Evolutionary conservation across 1,140 invertebrate species (phyloP).

Genomic region (Neodiprion fabricii): DNA sequence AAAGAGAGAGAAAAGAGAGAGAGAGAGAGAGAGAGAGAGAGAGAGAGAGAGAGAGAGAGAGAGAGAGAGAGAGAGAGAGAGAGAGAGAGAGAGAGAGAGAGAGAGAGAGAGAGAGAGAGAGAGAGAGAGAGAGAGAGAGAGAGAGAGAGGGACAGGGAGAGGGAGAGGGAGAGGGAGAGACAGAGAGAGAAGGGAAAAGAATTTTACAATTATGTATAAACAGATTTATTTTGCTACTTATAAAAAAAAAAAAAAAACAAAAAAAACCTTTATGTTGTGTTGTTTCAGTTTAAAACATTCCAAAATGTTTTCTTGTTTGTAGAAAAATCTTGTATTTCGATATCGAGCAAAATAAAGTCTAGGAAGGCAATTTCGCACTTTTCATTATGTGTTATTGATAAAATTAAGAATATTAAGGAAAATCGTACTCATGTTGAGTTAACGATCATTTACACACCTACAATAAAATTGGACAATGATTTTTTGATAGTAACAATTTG

Average conservation of each 20-base stretch:
- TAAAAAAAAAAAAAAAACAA: background rate
- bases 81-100: too few relatives aligned
- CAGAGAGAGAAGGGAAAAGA: background rate
- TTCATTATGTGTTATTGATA: slow-evolving; percentile 21
- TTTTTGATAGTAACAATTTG: too few relatives aligned
- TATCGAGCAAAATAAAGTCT: slow-evolving; percentile 64
- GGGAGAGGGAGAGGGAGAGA: too few relatives aligned
- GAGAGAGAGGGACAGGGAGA: too few relatives aligned
- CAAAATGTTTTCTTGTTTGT: slow-evolving; percentile 59
- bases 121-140: too few relatives aligned
- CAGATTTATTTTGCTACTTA: background rate
- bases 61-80: too few relatives aligned
- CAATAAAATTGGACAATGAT: too few relatives aligned
- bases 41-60: too few relatives aligned
- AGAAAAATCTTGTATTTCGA: slow-evolving; percentile 59
- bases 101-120: too few relatives aligned
- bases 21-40: too few relatives aligned
- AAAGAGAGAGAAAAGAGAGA: too few relatives aligned
- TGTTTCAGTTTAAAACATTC: slow-evolving; percentile 46
- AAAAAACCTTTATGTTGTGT: background rate
- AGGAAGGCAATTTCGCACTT: slow-evolving; percentile 57
- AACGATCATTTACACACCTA: background rate
- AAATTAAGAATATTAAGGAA: background rate
- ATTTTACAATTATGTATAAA: background rate
- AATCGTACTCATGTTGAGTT: background rate